A percentile compares a stretch with the other conserved stretches of the same genome.
Conservation (phyloP, 2,888 invertebrate species). For the Pollenia angustigena region DNA sequence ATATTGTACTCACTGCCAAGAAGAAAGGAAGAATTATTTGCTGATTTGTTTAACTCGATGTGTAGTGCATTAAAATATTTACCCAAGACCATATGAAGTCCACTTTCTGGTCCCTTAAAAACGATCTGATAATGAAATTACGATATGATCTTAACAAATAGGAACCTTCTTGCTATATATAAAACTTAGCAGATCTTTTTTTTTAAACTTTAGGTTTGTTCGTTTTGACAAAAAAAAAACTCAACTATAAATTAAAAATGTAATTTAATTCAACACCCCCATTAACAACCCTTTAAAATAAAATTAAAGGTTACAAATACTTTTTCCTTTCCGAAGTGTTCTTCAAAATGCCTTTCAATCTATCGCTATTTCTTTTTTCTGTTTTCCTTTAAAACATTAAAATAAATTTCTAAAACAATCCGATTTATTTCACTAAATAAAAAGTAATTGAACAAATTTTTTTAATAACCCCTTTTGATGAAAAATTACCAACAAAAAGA, state of each 20-base stretch:
- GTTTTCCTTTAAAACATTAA: conserved; percentile 20
- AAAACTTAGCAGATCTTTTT: too few species aligned
- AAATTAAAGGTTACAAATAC: not conserved
- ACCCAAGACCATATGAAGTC: too few species aligned
- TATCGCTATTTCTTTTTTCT: conserved; percentile 54
- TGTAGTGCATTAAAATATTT: too few species aligned
- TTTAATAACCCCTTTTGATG: conserved; percentile 64
- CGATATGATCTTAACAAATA: too few species aligned
- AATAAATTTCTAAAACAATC: conserved; percentile 22
- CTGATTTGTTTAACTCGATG: too few species aligned
- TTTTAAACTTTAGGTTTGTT: too few species aligned
- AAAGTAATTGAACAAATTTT: conserved; percentile 62
- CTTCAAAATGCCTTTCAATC: not conserved
- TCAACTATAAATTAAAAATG: not conserved
- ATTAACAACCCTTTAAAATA: not conserved
- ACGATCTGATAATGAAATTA: too few species aligned
- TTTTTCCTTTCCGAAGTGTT: conserved; percentile 48
- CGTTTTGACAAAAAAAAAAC: too few species aligned
- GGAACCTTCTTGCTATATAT: too few species aligned
- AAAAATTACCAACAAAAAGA: conserved; percentile 20
- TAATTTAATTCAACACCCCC: conserved; percentile 10
- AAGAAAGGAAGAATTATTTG: too few species aligned
- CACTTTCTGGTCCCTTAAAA: too few species aligned
- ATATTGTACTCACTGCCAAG: too few species aligned
- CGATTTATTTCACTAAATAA: conserved; percentile 29